phyloP scores from a whole-genome alignment of 1,140 invertebrate genomes.

The Phymorhynchus buccinoides region DNA sequence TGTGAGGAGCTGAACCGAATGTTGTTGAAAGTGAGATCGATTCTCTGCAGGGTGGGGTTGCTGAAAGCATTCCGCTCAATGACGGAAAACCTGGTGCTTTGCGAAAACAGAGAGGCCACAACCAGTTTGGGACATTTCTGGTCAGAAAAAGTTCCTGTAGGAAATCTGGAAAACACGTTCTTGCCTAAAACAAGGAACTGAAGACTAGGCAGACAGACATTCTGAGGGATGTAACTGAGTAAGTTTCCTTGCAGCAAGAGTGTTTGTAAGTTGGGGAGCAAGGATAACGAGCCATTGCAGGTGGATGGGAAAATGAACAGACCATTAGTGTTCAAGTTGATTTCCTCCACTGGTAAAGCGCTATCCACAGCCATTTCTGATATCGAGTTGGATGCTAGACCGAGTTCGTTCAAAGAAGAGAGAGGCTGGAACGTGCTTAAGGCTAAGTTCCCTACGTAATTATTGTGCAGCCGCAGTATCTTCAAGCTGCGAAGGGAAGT shows the following conservation, averaged over 20 bases:
- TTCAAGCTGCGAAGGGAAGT: not conserved
- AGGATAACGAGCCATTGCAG: not conserved
- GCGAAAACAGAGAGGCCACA: not conserved
- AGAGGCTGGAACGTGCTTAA: not conserved
- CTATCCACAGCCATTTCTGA: not conserved
- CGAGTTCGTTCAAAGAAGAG: not conserved
- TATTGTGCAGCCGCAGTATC: not conserved
- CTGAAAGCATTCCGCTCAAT: conserved; percentile 8
- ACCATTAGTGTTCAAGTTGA: not conserved
- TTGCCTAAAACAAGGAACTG: not conserved
- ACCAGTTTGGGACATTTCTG: not conserved
- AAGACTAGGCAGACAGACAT: conserved; percentile 11
- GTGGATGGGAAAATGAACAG: not conserved
- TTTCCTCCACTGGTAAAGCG: not conserved
- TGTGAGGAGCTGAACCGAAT: not conserved
- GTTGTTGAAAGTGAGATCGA: not conserved
- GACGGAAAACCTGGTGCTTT: not conserved
- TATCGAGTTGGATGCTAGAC: not conserved
- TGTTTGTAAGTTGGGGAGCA: not conserved
- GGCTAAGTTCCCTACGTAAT: not conserved
- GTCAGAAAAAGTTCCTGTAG: not conserved
- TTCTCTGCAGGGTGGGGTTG: conserved; percentile 1
- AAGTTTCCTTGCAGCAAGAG: not conserved
- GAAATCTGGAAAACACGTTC: not conserved
- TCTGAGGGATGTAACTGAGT: not conserved